These are phyloP conservation scores for Malurus cyaneus DNA, from an alignment of 2,113 vertebrate species.

Conservation along the genomic window DNA sequence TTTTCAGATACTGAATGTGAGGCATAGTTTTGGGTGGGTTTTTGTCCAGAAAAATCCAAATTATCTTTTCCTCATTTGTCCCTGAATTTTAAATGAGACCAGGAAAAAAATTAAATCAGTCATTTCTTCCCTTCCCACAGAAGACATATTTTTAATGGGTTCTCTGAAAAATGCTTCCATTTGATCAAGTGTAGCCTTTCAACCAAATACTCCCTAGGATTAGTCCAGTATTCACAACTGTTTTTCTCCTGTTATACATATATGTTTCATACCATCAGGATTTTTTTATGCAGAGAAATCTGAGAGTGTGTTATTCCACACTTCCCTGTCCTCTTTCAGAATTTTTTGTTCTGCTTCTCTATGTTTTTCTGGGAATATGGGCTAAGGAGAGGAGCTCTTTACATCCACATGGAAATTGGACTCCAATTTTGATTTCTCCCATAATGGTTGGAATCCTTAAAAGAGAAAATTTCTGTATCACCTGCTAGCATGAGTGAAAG, in stretches of 20 bases:
- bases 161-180: neutral
- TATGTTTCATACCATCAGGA: neutral
- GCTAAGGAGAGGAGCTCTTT: neutral
- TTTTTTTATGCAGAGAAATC: neutral
- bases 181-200: neutral
- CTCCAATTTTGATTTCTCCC: neutral
- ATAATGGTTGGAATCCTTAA: neutral
- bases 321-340: neutral
- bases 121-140: neutral
- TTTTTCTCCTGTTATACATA: neutral
- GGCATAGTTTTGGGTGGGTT: neutral
- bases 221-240: neutral
- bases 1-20: neutral
- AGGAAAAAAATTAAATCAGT: neutral
- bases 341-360: neutral
- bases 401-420: neutral
- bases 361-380: neutral
- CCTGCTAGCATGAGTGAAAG: neutral
- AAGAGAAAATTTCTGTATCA: neutral
- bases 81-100: neutral
- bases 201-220: neutral
- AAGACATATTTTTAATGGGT: neutral
- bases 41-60: neutral
- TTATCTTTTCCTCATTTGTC: neutral
- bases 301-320: neutral